Percentiles rank a stretch among this genome's conserved stretches.
Evolutionary conservation across 2,797 vertebrate genomes (phyloP).

Genomic region (Hydrophis major): DNA sequence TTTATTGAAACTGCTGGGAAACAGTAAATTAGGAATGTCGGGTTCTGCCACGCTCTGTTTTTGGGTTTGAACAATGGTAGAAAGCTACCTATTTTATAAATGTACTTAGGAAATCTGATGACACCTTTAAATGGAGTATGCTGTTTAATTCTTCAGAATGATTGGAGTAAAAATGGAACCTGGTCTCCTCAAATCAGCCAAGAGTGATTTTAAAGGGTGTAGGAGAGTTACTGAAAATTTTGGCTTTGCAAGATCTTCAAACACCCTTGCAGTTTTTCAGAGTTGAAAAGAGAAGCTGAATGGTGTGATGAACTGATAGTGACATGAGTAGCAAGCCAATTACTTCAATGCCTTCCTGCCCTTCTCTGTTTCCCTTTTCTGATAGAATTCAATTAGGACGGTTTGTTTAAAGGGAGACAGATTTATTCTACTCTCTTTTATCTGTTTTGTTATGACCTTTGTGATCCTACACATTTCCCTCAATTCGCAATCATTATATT

Average conservation of each 20-base stretch:
- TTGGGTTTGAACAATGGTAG: neutral
- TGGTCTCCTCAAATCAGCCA: neutral
- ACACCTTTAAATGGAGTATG: neutral
- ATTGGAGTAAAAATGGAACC: neutral
- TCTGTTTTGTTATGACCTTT: neutral
- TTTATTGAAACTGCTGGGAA: neutral
- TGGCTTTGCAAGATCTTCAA: neutral
- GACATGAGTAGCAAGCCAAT: neutral
- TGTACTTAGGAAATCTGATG: neutral
- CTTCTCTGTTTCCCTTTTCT: neutral
- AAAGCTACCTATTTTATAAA: neutral
- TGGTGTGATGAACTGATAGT: neutral
- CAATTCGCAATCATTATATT: neutral
- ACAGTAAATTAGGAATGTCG: neutral
- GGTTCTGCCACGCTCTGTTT: neutral
- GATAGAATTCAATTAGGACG: neutral
- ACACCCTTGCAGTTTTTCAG: neutral
- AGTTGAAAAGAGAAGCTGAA: neutral
- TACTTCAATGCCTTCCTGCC: neutral
- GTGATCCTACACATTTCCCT: neutral
- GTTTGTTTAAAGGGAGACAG: neutral
- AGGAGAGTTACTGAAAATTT: neutral
- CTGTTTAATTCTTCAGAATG: neutral
- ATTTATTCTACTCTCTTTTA: neutral
- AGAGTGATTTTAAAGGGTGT: neutral